A percentile compares a stretch with the other conserved stretches of the same genome.
These are phyloP conservation scores for Megamerina dolium DNA, from an alignment of 2,888 invertebrate species.

Conservation along the genomic window DNA sequence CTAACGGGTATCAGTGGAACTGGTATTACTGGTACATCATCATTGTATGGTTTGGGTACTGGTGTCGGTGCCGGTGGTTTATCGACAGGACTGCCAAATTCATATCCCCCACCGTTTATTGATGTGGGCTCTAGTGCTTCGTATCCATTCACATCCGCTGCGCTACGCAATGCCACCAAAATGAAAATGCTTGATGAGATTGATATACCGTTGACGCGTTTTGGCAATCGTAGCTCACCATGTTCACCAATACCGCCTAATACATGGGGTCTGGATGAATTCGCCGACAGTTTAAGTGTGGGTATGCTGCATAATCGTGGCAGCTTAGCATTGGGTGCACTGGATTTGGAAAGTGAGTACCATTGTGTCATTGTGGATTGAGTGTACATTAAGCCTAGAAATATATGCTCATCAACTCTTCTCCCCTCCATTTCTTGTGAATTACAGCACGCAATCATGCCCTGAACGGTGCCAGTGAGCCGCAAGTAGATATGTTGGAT, in stretches of 20 bases:
- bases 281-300: slow-evolving; percentile 57
- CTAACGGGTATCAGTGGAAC: slow-evolving; percentile 29
- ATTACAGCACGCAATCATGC: slow-evolving; percentile 44
- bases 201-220: slow-evolving; percentile 60
- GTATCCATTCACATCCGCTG: slow-evolving; percentile 58
- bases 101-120: slow-evolving; percentile 41
- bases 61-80: slow-evolving; percentile 25
- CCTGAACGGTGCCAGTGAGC: slow-evolving; percentile 62
- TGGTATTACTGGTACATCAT: slow-evolving; percentile 36
- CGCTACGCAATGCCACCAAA: slow-evolving; percentile 59
- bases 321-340: slow-evolving; percentile 52
- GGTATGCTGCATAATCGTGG: slow-evolving; percentile 58
- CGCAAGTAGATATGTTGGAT: slow-evolving; percentile 84
- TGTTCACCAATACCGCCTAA: slow-evolving; percentile 59
- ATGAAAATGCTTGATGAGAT: slow-evolving; percentile 69
- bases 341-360: slow-evolving; percentile 47
- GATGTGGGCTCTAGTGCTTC: slow-evolving; percentile 48
- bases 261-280: slow-evolving; percentile 59
- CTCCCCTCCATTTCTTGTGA: not conserved
- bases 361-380: no score
- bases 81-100: slow-evolving; percentile 38
- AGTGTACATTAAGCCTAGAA: no score
- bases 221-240: slow-evolving; percentile 58
- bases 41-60: slow-evolving; percentile 32
- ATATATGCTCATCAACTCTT: not conserved